A percentile compares a stretch with the other conserved stretches of the same genome.
Conservation (phyloP, 2,888 invertebrate species). For the Ypsolopha scabrella region DNA sequence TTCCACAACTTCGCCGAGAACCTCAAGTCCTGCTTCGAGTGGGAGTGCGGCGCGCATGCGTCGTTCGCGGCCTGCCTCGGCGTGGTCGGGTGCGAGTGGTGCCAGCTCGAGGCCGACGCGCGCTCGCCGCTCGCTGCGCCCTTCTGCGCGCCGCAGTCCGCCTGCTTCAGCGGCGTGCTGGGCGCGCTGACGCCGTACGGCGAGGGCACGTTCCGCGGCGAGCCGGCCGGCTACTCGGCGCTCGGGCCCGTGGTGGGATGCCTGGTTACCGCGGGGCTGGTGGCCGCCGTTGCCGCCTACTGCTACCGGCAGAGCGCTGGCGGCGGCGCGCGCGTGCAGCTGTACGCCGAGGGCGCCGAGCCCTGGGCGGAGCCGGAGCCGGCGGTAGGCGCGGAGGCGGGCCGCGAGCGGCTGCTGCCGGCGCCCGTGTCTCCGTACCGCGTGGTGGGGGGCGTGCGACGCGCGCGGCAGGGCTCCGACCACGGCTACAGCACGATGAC, state of each 20-base stretch:
- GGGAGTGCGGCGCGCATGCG: slow-evolving; percentile 75
- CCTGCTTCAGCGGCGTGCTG: slow-evolving; percentile 89
- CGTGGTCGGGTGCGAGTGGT: slow-evolving; percentile 93
- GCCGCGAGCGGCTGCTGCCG: slow-evolving; percentile 80
- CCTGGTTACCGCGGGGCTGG: slow-evolving; percentile 82
- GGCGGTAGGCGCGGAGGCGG: slow-evolving; percentile 27
- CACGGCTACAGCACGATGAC: slow-evolving; percentile 97
- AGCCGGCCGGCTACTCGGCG: slow-evolving; percentile 74
- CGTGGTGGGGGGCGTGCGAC: not conserved
- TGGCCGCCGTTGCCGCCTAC: slow-evolving; percentile 85
- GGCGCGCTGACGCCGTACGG: slow-evolving; percentile 87
- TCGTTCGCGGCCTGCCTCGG: slow-evolving; percentile 77
- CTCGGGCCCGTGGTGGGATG: slow-evolving; percentile 91
- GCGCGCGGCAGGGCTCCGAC: slow-evolving; percentile 81
- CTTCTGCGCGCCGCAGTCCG: slow-evolving; percentile 83
- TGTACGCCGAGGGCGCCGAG: slow-evolving; percentile 76
- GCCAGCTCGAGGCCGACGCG: slow-evolving; percentile 83
- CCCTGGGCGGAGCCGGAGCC: slow-evolving; percentile 55
- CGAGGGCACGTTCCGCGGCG: slow-evolving; percentile 55
- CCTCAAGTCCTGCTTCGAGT: slow-evolving; percentile 75
- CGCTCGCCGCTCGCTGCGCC: slow-evolving; percentile 75
- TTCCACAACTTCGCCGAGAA: slow-evolving; percentile 63
- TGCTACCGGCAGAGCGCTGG: slow-evolving; percentile 82
- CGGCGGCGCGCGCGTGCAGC: slow-evolving; percentile 68
- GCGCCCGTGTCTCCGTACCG: slow-evolving; percentile 86